phyloP scores from a whole-genome alignment of 2,797 vertebrate species.

The Parotocinclus haroldoi region DNA sequence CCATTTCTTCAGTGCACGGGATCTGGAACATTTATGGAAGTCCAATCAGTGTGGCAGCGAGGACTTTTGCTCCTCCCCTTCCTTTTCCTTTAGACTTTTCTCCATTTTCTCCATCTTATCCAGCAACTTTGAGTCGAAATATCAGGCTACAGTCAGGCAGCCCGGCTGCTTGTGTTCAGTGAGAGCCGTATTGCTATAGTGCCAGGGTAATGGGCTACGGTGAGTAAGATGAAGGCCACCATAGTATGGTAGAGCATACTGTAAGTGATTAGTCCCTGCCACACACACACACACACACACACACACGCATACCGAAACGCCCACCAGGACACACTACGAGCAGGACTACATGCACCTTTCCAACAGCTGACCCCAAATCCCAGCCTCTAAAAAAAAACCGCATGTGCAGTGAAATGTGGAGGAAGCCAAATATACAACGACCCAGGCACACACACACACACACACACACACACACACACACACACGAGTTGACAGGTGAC shows the following conservation, averaged over 20 bases:
- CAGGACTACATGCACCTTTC: no score
- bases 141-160: no score
- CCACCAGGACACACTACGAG: no score
- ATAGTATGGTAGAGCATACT: slow-evolving; percentile 2
- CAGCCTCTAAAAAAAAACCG: no score
- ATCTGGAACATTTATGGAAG: slow-evolving; percentile 21
- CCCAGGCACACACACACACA: slow-evolving; percentile 10
- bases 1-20: not conserved
- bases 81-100: not conserved
- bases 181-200: slow-evolving; percentile 18
- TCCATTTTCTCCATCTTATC: not conserved
- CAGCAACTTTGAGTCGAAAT: not conserved
- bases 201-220: slow-evolving; percentile 20
- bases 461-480: slow-evolving; percentile 16
- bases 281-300: not conserved
- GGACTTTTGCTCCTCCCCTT: no score
- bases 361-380: no score
- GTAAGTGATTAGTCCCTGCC: slow-evolving; percentile 28
- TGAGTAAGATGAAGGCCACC: slow-evolving; percentile 15
- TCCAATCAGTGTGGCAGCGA: slow-evolving; percentile 52
- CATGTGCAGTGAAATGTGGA: slow-evolving; percentile 6
- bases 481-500: no score
- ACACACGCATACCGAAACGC: no score
- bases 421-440: slow-evolving; percentile 8
- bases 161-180: not conserved